Evolutionary conservation across 2,797 vertebrate genomes (phyloP), one percentile per base, ranked within the genome.

Genomic region (Oreortyx pictus): DNA sequence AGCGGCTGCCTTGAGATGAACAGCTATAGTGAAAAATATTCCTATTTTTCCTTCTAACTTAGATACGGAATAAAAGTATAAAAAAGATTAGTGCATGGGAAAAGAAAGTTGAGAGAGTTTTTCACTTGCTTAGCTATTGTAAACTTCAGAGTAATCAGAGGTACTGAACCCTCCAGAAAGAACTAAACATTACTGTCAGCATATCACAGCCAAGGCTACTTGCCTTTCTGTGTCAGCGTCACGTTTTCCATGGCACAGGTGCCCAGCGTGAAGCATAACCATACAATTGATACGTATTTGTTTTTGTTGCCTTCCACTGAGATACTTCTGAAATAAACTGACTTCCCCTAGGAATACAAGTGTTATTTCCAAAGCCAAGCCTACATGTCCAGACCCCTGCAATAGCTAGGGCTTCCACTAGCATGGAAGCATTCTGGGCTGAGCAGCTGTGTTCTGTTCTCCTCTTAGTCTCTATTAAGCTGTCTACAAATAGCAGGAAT

Each of bases 301-400:
- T 77, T 87, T 73, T 67, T 67, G 56, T 47, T 78, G 73, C 77
- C 62, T 66, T 61, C 47, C 52, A 50, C 49, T 50, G 49, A 50
- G 25, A 50, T 92, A 74, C 82, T 82, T 90, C 2, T 3, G 52
- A 89, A 82, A 87, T 82, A 46, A 87, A 75, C 5, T 43, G 37
- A 62, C 80, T 43, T 29, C 71, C 85, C 27, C 9, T 17, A 65
- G 59, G 41, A 85, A 59, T 54, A 65, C 33, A 67, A 43, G 49
- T 49, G 75, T 92, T 82, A 16, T 86, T 93, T 92, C 81, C 46
- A 56, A 92, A 93, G 66, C 76, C 82, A 88, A 85, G 50, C 46
- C 27, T 35, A 41, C 2, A 10, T 61, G 44, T 90, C 89, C n/a
- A 25, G 52, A 91, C 41, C 25, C 19, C 41, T 76, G 56, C 22